These are phyloP conservation scores for Caenorhabditis parvicauda DNA, from an alignment of 2,888 invertebrate genomes.

Conservation along the genomic window DNA sequence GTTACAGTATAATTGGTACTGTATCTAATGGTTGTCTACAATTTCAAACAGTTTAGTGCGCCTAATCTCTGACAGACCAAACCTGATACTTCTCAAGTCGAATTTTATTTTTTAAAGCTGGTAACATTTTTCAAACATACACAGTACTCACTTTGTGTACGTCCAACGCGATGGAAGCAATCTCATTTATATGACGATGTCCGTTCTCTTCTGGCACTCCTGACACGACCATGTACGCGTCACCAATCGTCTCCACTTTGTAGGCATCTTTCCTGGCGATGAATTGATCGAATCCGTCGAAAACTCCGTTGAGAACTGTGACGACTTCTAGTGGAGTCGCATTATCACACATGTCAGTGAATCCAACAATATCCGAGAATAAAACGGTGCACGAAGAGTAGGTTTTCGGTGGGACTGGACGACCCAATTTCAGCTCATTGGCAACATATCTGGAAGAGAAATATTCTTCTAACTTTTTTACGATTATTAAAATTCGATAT, in stretches of 20 bases:
- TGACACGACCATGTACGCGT: slow-evolving; percentile 59
- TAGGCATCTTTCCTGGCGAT: slow-evolving; percentile 50
- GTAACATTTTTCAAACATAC: not conserved
- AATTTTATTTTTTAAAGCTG: no score
- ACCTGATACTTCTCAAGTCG: no score
- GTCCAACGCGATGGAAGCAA: slow-evolving; percentile 53
- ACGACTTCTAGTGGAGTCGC: slow-evolving; percentile 57
- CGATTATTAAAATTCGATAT: not conserved
- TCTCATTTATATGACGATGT: slow-evolving; percentile 47
- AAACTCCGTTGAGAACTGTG: slow-evolving; percentile 54
- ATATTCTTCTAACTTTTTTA: not conserved
- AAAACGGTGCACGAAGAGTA: slow-evolving; percentile 54
- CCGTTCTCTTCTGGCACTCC: slow-evolving; percentile 60
- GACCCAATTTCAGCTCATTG: slow-evolving; percentile 55
- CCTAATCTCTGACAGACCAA: no score
- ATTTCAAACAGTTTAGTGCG: not conserved
- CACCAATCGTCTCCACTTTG: slow-evolving; percentile 60
- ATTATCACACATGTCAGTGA: slow-evolving; percentile 52
- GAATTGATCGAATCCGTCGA: slow-evolving; percentile 58
- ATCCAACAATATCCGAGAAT: slow-evolving; percentile 58
- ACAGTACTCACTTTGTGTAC: slow-evolving; percentile 42
- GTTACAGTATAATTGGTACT: not conserved
- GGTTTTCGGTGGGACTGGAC: slow-evolving; percentile 56
- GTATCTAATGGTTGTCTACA: not conserved
- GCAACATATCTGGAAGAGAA: slow-evolving; percentile 46